phyloP scores from a whole-genome alignment of 2,797 vertebrate genomes.

The Sphenopsis melanotis region DNA sequence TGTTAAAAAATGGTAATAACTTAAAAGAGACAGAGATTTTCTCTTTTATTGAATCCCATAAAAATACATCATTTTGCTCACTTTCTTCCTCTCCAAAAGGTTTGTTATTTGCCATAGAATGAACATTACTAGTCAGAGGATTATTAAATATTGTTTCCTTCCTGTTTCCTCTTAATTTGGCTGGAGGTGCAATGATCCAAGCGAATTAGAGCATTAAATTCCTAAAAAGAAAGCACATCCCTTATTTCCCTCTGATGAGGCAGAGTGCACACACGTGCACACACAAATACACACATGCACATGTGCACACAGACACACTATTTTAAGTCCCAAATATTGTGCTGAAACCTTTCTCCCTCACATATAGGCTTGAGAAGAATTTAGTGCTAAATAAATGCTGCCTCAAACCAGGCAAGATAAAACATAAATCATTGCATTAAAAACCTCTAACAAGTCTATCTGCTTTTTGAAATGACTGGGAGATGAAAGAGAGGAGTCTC shows the following conservation, averaged over 20 bases:
- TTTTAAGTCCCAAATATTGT: conserved; percentile 55
- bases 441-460: conserved; percentile 83
- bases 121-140: not conserved
- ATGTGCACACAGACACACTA: not conserved
- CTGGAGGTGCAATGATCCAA: not conserved
- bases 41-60: not conserved
- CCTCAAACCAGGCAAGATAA: conserved; percentile 79
- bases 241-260: not conserved
- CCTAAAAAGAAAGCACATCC: not conserved
- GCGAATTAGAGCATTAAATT: not conserved
- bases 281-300: not conserved
- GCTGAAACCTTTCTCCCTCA: conserved; percentile 58
- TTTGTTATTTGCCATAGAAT: not conserved
- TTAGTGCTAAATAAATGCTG: conserved; percentile 82
- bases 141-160: not conserved
- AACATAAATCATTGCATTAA: conserved; percentile 85
- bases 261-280: not conserved
- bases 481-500: conserved; percentile 84
- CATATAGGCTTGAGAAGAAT: conserved; percentile 70
- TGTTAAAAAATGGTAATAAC: not conserved
- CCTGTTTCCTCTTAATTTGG: not conserved
- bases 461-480: conserved; percentile 82
- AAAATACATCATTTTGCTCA: not conserved
- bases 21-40: not conserved
- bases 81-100: not conserved